These are phyloP conservation scores for Albula goreensis DNA, from an alignment of 2,113 vertebrate species.

Conservation along the genomic window DNA sequence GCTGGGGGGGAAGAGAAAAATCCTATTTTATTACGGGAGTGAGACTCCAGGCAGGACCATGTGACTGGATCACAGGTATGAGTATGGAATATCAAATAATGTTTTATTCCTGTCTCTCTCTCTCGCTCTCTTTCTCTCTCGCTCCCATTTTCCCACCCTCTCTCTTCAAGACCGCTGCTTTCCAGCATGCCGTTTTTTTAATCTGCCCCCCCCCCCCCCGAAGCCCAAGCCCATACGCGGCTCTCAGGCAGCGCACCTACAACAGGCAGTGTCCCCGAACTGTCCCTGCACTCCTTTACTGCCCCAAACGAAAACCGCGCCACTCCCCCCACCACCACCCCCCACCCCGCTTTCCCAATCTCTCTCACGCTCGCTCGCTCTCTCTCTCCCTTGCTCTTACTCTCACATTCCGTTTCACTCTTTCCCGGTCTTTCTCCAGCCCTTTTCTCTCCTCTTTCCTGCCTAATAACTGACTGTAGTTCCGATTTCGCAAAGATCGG, in stretches of 20 bases:
- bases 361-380: not conserved
- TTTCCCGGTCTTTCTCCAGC: not conserved
- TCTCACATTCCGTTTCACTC: not conserved
- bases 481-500: not conserved
- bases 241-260: constrained; percentile 8
- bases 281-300: constrained; percentile 19
- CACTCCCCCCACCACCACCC: not conserved
- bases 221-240: not conserved
- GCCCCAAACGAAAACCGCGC: constrained; percentile 11
- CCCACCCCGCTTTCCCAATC: not conserved
- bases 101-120: not conserved
- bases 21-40: constrained; percentile 20
- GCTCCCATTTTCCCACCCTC: not conserved
- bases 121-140: not conserved
- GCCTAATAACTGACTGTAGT: constrained; percentile 2
- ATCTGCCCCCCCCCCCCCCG: constrained; percentile 26
- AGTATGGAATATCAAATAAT: constrained; percentile 65
- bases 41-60: constrained; percentile 32
- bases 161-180: not conserved
- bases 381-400: constrained; percentile 29
- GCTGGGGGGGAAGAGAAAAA: not conserved
- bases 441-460: not conserved
- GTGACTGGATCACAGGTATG: constrained; percentile 52
- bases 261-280: constrained; percentile 34
- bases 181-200: constrained; percentile 11